These are phyloP conservation scores for Garrulus glandarius DNA, from an alignment of 2,797 vertebrate genomes.

Conservation along the genomic window DNA sequence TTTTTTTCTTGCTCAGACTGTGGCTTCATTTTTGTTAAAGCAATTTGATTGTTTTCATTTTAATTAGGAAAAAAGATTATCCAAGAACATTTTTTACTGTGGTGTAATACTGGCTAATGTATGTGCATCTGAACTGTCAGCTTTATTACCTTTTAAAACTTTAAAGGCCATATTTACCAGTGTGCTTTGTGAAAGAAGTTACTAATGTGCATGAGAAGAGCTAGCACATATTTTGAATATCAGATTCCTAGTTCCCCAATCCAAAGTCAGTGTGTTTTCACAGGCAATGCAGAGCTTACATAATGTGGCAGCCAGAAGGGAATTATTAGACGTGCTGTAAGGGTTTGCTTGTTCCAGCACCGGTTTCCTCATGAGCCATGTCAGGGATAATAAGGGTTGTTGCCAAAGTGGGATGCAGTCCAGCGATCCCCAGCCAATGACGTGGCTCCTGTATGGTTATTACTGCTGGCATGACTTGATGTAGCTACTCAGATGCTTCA, in stretches of 20 bases:
- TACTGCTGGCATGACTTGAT: background rate
- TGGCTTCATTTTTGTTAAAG: background rate
- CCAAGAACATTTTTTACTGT: background rate
- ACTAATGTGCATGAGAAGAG: background rate
- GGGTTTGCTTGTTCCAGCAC: background rate
- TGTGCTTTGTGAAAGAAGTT: background rate
- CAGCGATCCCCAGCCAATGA: background rate
- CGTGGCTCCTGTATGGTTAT: background rate
- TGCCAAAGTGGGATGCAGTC: background rate
- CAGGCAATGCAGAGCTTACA: background rate
- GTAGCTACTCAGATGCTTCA: background rate
- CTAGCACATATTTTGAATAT: background rate
- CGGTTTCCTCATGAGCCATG: background rate
- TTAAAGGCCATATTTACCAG: background rate
- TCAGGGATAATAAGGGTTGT: background rate
- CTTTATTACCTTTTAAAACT: background rate
- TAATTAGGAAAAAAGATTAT: background rate
- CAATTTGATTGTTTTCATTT: background rate
- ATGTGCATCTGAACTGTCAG: background rate
- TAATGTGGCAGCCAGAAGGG: background rate
- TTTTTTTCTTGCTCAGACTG: background rate
- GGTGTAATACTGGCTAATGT: background rate
- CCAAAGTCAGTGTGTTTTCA: background rate
- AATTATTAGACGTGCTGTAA: background rate
- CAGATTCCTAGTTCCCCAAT: background rate